Evolutionary conservation across 2,113 vertebrate species (phyloP), one percentile per base, ranked within the genome.

Genomic region (Gallinago media): DNA sequence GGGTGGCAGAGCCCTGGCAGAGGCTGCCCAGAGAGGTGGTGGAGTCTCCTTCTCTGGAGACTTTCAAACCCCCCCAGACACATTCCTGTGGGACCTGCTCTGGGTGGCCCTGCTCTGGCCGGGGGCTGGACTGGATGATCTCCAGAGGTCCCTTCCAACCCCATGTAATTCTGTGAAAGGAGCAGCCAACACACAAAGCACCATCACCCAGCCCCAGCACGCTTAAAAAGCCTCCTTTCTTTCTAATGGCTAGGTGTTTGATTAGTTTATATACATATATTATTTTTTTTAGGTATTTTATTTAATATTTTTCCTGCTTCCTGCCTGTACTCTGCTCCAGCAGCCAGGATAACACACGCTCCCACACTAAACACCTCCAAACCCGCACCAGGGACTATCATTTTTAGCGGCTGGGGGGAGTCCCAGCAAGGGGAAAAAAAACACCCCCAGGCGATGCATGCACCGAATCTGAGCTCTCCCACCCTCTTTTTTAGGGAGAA

Each of bases 381-480:
- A 56, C 22, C 58, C 2, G 0, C 38, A 46, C 31, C 31, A 36
- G 34, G 44, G 44, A 50, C 40, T 36, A 31, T 11, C 4, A 21
- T 61, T 82, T 82, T 46, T 27, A 17, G 56, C 1, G 40, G 18
- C 40, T 83, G 38, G 42, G 2, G 7, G 42, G 72, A 67, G 65
- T 15, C 47, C 47, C 75, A 76, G 16, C 29, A 40, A 66, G 29
- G 36, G 32, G 12, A 79, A 55, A 84, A 55, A 84, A 32, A 3
- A 9, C 80, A 52, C 3, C 1, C 6, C 44, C 40, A 63, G 18
- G 87, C 9, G 12, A 9, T 0, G 6, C 40, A 36, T 4, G 8
- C 5, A 12, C 8, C 44, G 49, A 17, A 0, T 4, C 6, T 0
- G 3, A 80, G 25, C 38, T 76, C 54, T 15, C 18, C 1, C 1